Percentiles rank a stretch among this genome's conserved stretches.
Conservation (phyloP, 2,113 vertebrate genomes). For the Pampusana beccarii region DNA sequence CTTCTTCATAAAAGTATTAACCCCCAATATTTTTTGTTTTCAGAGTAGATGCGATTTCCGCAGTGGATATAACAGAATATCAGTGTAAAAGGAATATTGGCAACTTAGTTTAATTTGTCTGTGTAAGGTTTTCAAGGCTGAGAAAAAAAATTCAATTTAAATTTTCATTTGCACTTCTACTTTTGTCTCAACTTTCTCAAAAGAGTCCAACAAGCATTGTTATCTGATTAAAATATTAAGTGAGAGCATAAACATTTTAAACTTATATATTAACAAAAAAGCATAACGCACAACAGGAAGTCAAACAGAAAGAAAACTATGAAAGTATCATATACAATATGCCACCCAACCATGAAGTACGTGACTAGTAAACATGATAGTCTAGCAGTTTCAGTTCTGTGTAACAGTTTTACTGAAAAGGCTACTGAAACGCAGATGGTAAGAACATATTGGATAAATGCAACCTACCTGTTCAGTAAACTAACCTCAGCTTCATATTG, state of each 20-base stretch:
- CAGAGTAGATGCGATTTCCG: background rate
- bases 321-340: background rate
- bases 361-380: background rate
- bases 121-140: background rate
- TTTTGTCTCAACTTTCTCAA: background rate
- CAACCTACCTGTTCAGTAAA: background rate
- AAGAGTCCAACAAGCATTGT: background rate
- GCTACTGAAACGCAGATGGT: background rate
- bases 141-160: background rate
- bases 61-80: conserved; percentile 10
- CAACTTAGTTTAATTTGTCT: background rate
- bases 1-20: background rate
- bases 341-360: background rate
- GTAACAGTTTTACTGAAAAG: background rate
- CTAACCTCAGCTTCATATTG: background rate
- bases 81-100: background rate
- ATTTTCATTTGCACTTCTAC: background rate
- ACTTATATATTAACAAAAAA: background rate
- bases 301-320: background rate
- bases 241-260: background rate
- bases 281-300: background rate
- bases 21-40: background rate
- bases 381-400: background rate
- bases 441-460: background rate
- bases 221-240: background rate